Percentiles rank a stretch among this genome's conserved stretches.
Conservation (phyloP, 2,888 invertebrate species). For the Scelioninae gen. 1 region DNA sequence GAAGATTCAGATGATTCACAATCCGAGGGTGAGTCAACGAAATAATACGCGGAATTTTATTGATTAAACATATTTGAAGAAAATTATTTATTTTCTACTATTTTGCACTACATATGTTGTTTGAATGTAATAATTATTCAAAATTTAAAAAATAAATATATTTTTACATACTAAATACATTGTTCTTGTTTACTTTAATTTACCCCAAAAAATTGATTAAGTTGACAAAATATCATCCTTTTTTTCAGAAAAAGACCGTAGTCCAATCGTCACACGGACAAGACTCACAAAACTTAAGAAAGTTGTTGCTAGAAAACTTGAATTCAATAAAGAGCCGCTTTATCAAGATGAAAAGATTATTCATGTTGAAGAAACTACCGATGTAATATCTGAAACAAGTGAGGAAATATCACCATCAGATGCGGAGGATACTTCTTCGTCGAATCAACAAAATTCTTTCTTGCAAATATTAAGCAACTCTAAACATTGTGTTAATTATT, state of each 20-base stretch:
- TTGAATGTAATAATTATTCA: too few species aligned
- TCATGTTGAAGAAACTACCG: conserved; percentile 1
- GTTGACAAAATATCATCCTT: too few species aligned
- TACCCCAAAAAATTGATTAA: too few species aligned
- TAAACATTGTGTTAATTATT: conserved; percentile 51
- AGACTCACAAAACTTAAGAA: conserved; percentile 14
- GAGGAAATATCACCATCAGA: conserved; percentile 46
- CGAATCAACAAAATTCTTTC: conserved; percentile 34
- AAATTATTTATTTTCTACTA: neutral
- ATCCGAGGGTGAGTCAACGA: conserved; percentile 49
- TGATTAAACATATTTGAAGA: neutral
- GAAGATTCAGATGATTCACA: conserved; percentile 72
- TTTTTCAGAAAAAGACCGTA: conserved; percentile 23
- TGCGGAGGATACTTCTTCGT: conserved; percentile 28
- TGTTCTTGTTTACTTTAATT: too few species aligned
- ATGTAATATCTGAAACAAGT: conserved; percentile 60
- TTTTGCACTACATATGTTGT: too few species aligned
- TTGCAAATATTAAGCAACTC: neutral
- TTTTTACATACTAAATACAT: too few species aligned
- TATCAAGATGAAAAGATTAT: conserved; percentile 16
- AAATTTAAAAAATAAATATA: too few species aligned
- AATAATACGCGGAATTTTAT: conserved; percentile 1
- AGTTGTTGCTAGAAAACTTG: conserved; percentile 51
- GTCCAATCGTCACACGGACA: conserved; percentile 40
- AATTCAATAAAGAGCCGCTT: conserved; percentile 23